Conservation (phyloP, 2,888 invertebrate genomes). For the Adelognathus sp. region DNA sequence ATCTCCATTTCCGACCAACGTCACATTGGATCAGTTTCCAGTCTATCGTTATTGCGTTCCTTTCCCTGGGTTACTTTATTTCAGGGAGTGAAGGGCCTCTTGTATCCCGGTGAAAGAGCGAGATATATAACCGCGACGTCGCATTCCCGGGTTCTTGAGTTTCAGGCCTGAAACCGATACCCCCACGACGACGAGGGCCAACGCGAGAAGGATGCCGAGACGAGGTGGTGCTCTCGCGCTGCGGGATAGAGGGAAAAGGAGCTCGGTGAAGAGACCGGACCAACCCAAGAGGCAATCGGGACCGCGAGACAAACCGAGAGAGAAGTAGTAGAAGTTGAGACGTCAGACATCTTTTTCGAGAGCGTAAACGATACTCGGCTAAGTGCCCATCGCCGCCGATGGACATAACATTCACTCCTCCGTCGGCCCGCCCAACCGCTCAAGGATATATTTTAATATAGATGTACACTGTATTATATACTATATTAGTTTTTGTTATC, state of each 20-base stretch:
- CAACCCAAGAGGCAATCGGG: conserved; percentile 16
- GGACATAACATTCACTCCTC: conserved; percentile 16
- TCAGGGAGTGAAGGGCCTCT: conserved; percentile 33
- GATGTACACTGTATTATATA: conserved; percentile 36
- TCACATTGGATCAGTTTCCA: conserved; percentile 18
- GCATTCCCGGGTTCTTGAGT: conserved; percentile 71
- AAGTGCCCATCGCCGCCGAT: conserved; percentile 68
- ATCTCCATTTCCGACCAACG: neutral
- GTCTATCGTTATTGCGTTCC: conserved; percentile 36
- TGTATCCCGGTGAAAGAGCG: neutral
- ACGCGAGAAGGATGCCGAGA: conserved; percentile 30
- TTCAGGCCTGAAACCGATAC: conserved; percentile 75
- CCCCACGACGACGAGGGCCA: conserved; percentile 58
- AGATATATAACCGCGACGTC: conserved; percentile 53
- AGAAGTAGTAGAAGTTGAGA: conserved; percentile 66
- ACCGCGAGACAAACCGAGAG: conserved; percentile 36
- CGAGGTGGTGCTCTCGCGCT: conserved; percentile 26
- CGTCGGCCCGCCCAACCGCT: conserved; percentile 48
- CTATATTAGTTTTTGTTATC: conserved; percentile 37
- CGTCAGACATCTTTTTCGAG: conserved; percentile 69
- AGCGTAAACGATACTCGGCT: conserved; percentile 76
- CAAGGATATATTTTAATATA: conserved; percentile 11
- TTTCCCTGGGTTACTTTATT: conserved; percentile 43
- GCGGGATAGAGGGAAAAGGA: conserved; percentile 47
- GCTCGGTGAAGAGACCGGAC: conserved; percentile 42